Evolutionary conservation across 2,113 vertebrate species (phyloP), one percentile per base, ranked within the genome.

Genomic region (Amblyopsis rosae): DNA sequence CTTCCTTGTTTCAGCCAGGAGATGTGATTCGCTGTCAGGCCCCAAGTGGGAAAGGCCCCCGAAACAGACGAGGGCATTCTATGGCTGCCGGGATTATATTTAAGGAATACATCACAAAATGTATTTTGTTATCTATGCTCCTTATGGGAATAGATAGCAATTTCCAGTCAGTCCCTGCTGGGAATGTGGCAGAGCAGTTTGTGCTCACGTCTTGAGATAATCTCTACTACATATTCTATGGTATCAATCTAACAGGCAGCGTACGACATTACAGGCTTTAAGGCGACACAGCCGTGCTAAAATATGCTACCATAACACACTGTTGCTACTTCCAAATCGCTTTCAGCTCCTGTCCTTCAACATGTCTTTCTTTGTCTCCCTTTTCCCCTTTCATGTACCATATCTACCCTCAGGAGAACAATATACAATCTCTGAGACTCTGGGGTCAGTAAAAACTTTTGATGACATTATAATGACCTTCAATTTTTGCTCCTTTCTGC

Each of bases 81-180:
- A 91, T 90, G 88, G 90, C 86, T 92, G 90, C 81, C 85, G 85
- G 90, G 88, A 77, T 87, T 87, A 90, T 90, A 90, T 90, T 86
- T 84, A 91, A 93, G 82, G 91, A 93, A 93, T 91, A 93, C 92
- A 95, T 95, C 93, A 94, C 91, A 93, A 93, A 91, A 93, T 82
- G 94, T 92, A 91, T 94, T 94, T 94, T 94, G 91, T 93, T 94
- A 92, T 89, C 92, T 78, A 85, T 90, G 93, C 91, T 94, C 92
- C 93, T 95, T 93, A 80, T 90, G 91, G 94, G 91, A 91, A 80
- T 93, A 93, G 92, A 88, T 86, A 88, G 89, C 92, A 93, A 91
- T 94, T 95, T 94, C 68, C 15, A 80, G 69, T 48, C 81, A 58
- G 72, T 85, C 81, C 92, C 91, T 90, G 73, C 82, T 89, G 92